Base-by-base conservation (phyloP, 2,113 vertebrate genomes). In the Corydoras maculifer region DNA sequence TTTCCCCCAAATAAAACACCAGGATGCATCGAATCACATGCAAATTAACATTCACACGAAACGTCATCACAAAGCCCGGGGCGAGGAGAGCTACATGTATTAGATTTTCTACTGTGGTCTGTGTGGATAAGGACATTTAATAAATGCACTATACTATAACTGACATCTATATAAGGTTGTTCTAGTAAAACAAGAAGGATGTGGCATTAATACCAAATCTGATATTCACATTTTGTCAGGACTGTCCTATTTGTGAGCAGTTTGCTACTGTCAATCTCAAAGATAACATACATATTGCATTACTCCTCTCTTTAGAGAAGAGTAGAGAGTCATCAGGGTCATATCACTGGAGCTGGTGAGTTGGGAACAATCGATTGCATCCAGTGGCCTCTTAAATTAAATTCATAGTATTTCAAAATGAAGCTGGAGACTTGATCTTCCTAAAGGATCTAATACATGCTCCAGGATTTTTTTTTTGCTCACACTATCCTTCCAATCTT, bases 361-460 rank as follows among this genome's bases (percentile, higher is more conserved):
- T 62, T 64, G 74, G 70, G 54, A 67, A 43, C 53, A 75, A 81
- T 81, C 58, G 76, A 77, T 81, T 78, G 72, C 25, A 53, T 65
- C 31, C 31, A 58, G 12, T 31, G 62, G 31, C 49, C 53, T n/a
- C 25, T 58, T 3, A 53, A 4, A 48, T 66, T 30, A 66, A 73
- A 73, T 67, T 53, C n/a, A 61, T 53, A 66, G 8, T 14, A 43
- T 43, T 43, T 43, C 2, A 43, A 48, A 61, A 49, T 61, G 64
- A 53, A 66, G 35, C 25, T 13, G 6, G 49, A 48, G 10, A 11
- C 13, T 0, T 35, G 5, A 43, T 10, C 13, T 57, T 15, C 5
- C n/a, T 57, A 57, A n/a, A n/a, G 14, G 14, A 13, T 57, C 54
- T 57, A 57, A 57, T n/a, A 6, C 12, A 57, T 15, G 54, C 54